phyloP scores from a whole-genome alignment of 2,797 vertebrate genomes.

The Sebastiscus albofasciatus region DNA sequence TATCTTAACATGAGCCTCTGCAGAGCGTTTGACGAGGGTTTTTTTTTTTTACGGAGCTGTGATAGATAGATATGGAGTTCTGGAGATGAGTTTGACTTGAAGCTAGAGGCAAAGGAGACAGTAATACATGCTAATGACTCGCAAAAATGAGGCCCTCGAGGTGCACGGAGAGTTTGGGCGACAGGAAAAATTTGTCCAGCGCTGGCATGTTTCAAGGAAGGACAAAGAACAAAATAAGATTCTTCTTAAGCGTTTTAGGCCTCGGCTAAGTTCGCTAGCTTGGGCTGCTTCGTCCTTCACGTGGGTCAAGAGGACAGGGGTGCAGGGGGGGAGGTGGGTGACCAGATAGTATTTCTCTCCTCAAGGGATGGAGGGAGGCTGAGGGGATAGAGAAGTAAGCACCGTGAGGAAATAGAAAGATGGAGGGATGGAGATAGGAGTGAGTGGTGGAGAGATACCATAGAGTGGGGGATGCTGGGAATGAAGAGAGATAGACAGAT shows the following conservation, averaged over 20 bases:
- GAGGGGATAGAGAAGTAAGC: slow-evolving; percentile 58
- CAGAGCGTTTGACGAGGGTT: slow-evolving; percentile 28
- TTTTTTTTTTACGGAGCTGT: slow-evolving; percentile 43
- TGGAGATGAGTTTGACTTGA: slow-evolving; percentile 58
- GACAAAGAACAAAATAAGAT: slow-evolving; percentile 50
- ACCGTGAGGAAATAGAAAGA: slow-evolving; percentile 58
- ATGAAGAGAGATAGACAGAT: slow-evolving; percentile 7
- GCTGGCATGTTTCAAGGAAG: slow-evolving; percentile 45
- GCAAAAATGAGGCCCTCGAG: slow-evolving; percentile 65
- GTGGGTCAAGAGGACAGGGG: slow-evolving; percentile 62
- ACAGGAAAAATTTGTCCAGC: slow-evolving; percentile 52
- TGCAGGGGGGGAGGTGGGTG: slow-evolving; percentile 13
- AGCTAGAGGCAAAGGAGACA: slow-evolving; percentile 63
- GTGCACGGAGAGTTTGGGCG: slow-evolving; percentile 44
- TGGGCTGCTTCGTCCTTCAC: slow-evolving; percentile 64
- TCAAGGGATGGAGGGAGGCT: slow-evolving; percentile 55
- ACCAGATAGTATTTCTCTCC: slow-evolving; percentile 64
- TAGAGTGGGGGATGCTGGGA: background rate
- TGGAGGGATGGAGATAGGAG: slow-evolving; percentile 54
- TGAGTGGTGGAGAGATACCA: slow-evolving; percentile 22
- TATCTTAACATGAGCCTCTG: slow-evolving; percentile 49
- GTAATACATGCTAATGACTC: slow-evolving; percentile 76
- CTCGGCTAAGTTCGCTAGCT: slow-evolving; percentile 46
- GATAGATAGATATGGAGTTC: slow-evolving; percentile 60
- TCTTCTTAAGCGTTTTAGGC: slow-evolving; percentile 45